These are phyloP conservation scores for Apis laboriosa DNA, from an alignment of 1,140 invertebrate genomes.

Conservation along the genomic window DNA sequence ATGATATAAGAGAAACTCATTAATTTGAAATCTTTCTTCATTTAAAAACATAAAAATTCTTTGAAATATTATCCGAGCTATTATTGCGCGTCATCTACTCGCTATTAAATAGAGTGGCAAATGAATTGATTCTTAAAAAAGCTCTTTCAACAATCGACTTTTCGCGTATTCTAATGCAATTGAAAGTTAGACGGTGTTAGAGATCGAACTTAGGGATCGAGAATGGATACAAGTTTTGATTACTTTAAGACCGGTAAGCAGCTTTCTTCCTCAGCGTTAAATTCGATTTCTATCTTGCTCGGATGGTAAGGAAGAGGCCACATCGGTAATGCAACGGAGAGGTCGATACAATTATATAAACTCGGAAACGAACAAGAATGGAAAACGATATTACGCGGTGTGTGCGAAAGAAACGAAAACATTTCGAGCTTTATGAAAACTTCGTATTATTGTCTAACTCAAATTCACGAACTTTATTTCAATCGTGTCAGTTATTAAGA, in stretches of 20 bases:
- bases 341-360: constrained; percentile 9
- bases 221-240: constrained; percentile 17
- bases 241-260: neutral
- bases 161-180: neutral
- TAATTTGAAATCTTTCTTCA: neutral
- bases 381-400: neutral
- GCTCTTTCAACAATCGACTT: neutral
- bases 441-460: neutral
- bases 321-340: neutral
- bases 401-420: neutral
- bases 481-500: neutral
- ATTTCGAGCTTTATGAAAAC: neutral
- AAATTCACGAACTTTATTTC: too few species aligned
- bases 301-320: neutral
- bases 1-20: neutral
- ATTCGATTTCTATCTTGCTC: too few species aligned
- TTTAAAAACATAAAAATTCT: neutral
- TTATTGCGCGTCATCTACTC: neutral
- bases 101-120: neutral
- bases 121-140: neutral
- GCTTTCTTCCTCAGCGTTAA: too few species aligned
- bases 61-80: neutral
- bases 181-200: neutral
- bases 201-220: neutral
- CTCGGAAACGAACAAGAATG: neutral